Evolutionary conservation across 2,797 vertebrate species (phyloP).

Genomic region (Artibeus jamaicensis): DNA sequence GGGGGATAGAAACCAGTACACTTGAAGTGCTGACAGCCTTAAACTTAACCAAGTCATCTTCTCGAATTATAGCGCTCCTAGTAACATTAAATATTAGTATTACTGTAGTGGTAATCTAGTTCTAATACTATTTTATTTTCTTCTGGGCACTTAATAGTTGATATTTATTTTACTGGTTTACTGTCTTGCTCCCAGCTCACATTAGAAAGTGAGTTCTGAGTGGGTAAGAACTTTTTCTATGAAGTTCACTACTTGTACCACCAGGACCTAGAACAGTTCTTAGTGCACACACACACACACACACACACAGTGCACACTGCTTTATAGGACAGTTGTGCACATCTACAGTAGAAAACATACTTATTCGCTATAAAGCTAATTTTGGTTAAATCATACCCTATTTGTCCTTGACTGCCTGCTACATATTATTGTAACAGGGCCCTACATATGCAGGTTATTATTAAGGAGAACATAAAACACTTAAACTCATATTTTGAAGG

Average conservation of each 20-base stretch:
- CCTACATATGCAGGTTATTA: neutral
- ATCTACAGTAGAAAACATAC: neutral
- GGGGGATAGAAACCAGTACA: neutral
- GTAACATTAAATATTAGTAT: neutral
- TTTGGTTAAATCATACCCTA: neutral
- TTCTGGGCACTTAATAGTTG: neutral
- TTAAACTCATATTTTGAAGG: neutral
- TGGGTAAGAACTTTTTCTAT: neutral
- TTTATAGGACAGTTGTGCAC: neutral
- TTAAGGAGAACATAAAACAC: neutral
- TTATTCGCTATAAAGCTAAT: neutral
- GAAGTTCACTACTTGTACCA: neutral
- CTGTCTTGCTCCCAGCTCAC: neutral
- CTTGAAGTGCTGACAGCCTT: neutral
- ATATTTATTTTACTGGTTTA: neutral
- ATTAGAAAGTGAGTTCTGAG: neutral
- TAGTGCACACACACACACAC: neutral
- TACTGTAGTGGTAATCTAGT: neutral
- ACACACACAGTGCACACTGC: neutral
- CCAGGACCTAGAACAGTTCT: neutral
- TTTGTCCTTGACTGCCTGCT: neutral
- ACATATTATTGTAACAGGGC: neutral
- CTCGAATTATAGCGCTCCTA: neutral
- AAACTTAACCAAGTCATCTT: neutral
- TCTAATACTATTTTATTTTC: neutral